Evolutionary conservation across 23 tunicate genomes (phyloP), one percentile per base, ranked within the genome.

Genomic region (Halocynthia aurantium): DNA sequence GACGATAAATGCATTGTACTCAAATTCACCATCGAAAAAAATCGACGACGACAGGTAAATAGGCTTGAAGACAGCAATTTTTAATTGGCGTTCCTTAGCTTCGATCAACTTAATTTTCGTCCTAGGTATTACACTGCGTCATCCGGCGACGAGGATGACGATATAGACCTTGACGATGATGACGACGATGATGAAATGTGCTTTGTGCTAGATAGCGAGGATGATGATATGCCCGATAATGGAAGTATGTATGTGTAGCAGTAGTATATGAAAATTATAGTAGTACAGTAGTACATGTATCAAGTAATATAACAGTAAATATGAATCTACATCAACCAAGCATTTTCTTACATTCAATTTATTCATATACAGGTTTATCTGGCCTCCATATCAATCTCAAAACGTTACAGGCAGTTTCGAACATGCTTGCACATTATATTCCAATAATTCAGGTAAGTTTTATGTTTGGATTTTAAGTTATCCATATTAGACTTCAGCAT

Each of bases 151-250:
- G 86, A 83, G 0, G 84, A 81, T n/a, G 80, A 82, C 12, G 72
- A 81, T 56, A 20, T 22, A 31, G 79, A 84, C 52, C 80, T 65
- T 65, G 76, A 77, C 73, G 84, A 90, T 65, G 90, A 85, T 50
- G 88, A 88, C 52, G 90, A 90, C 55, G 97, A 90, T 52, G 96
- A 84, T 52, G 96, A 70, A n/a, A 40, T 90, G 81, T 90, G 97
- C 68, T 81, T 90, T 50, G 75, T 81, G 56, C 74, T 90, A n/a
- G 90, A 88, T 58, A 69, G 80, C 72, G 88, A 85, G 51, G 71
- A 77, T 50, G 94, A 88, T 31, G 44, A 31, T 4, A 31, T 31
- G 44, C 44, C 44, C 44, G 44, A 31, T 31, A 64, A 53, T 54
- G 78, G 55, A 74, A 53, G 64, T 21, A 74, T 13, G 63, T n/a